A percentile compares a stretch with the other conserved stretches of the same genome.
phyloP scores from a whole-genome alignment of 2,797 vertebrate genomes.

The Borostomias antarcticus region DNA sequence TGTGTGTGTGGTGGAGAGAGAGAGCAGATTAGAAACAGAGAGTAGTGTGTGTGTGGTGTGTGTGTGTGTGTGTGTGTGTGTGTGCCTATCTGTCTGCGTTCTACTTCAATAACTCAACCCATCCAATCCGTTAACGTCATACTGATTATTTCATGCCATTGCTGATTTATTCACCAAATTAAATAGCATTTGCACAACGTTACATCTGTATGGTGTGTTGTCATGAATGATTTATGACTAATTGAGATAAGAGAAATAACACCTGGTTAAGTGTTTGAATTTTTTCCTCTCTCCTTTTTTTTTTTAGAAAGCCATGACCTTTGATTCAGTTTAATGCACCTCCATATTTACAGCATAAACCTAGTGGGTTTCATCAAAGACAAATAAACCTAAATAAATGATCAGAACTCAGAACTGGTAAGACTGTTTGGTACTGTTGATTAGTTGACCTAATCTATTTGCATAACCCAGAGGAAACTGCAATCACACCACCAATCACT shows the following conservation, averaged over 20 bases:
- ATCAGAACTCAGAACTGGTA: background rate
- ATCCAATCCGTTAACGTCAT: conserved; percentile 32
- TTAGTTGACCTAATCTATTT: background rate
- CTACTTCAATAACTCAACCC: too few relatives aligned
- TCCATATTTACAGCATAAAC: background rate
- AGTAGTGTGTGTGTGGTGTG: background rate
- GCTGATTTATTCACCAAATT: conserved; percentile 62
- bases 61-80: conserved; percentile 6
- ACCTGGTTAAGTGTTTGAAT: background rate
- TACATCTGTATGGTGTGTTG: too few relatives aligned
- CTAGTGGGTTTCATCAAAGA: background rate
- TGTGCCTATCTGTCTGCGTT: conserved; percentile 17
- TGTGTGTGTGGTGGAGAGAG: too few relatives aligned
- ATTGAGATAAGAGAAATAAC: too few relatives aligned
- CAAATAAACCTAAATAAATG: background rate
- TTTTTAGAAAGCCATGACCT: background rate
- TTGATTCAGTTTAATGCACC: background rate
- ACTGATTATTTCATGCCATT: conserved; percentile 43
- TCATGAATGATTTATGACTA: too few relatives aligned
- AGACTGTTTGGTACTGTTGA: background rate
- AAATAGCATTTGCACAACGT: too few relatives aligned
- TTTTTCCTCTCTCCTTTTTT: too few relatives aligned
- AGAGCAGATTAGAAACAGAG: too few relatives aligned
- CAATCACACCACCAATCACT: background rate
- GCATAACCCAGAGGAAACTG: conserved; percentile 8